A percentile compares a stretch with the other conserved stretches of the same genome.
Evolutionary conservation across 37 sponge, comb jelly and placozoan genomes (phyloP).

Genomic region (Diacarnus erythraeanus): DNA sequence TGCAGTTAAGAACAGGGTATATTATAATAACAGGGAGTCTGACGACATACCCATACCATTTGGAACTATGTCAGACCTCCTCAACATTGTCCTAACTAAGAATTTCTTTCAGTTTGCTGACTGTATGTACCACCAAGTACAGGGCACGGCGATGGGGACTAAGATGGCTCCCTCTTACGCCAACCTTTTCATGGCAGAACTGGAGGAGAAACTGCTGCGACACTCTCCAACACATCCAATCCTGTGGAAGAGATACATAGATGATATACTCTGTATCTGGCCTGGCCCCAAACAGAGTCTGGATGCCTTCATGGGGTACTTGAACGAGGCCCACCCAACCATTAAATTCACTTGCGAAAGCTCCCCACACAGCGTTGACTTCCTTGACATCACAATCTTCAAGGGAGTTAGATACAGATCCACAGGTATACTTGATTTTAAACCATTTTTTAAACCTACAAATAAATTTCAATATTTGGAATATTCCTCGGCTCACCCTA

Average conservation of each 20-base stretch:
- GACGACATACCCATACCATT: too few relatives aligned
- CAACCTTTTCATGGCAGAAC: not conserved
- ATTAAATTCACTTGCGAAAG: not conserved
- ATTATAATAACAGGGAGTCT: too few relatives aligned
- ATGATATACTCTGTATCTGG: not conserved
- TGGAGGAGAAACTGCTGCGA: not conserved
- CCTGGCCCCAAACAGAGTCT: not conserved
- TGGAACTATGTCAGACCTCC: too few relatives aligned
- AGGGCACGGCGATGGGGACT: not conserved
- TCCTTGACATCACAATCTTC: not conserved
- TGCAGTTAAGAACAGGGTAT: too few relatives aligned
- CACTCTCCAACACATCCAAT: not conserved
- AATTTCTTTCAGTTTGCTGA: not conserved
- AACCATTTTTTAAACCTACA: not conserved
- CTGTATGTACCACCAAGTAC: not conserved
- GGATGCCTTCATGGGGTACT: not conserved
- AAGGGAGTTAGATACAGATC: not conserved
- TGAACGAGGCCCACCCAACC: not conserved
- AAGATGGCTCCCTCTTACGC: not conserved
- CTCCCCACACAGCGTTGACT: not conserved
- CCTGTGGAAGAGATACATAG: not conserved
- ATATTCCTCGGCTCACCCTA: not conserved
- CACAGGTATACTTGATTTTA: not conserved
- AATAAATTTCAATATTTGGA: constrained; percentile 34
- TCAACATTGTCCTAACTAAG: not conserved